These are phyloP conservation scores for Baccha elongata DNA, from an alignment of 2,888 invertebrate species.

Conservation along the genomic window DNA sequence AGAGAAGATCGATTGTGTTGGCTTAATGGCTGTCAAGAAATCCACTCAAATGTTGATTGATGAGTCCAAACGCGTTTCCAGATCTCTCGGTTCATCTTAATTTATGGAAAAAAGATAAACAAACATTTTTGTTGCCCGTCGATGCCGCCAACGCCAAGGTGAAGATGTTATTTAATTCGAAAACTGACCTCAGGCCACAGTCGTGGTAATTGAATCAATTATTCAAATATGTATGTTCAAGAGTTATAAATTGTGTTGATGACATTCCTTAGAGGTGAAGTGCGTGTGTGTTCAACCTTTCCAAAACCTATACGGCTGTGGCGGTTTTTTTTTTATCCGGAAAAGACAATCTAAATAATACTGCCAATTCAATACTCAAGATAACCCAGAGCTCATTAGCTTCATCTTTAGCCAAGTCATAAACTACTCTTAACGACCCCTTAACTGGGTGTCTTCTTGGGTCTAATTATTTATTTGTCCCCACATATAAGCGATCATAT, in stretches of 20 bases:
- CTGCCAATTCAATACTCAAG: background rate
- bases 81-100: slow-evolving; percentile 11
- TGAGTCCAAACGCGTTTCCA: slow-evolving; percentile 41
- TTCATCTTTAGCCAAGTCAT: slow-evolving; percentile 10
- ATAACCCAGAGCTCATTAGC: background rate
- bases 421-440: slow-evolving; percentile 47
- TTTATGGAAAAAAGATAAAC: slow-evolving; percentile 43
- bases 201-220: slow-evolving; percentile 15
- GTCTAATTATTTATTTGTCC: slow-evolving; percentile 57
- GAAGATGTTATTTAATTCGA: background rate
- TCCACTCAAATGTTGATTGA: slow-evolving; percentile 68
- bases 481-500: slow-evolving; percentile 30
- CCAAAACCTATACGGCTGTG: too few relatives aligned
- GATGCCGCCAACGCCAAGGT: background rate
- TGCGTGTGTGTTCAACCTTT: too few relatives aligned
- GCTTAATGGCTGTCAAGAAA: slow-evolving; percentile 70
- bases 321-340: too few relatives aligned
- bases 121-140: slow-evolving; percentile 58
- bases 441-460: slow-evolving; percentile 29
- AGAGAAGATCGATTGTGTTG: slow-evolving; percentile 65
- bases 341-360: background rate
- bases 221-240: too few relatives aligned
- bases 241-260: too few relatives aligned
- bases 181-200: background rate
- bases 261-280: too few relatives aligned